These are phyloP conservation scores for Muscidifurax raptorellus DNA, from an alignment of 1,140 invertebrate species.

Conservation along the genomic window DNA sequence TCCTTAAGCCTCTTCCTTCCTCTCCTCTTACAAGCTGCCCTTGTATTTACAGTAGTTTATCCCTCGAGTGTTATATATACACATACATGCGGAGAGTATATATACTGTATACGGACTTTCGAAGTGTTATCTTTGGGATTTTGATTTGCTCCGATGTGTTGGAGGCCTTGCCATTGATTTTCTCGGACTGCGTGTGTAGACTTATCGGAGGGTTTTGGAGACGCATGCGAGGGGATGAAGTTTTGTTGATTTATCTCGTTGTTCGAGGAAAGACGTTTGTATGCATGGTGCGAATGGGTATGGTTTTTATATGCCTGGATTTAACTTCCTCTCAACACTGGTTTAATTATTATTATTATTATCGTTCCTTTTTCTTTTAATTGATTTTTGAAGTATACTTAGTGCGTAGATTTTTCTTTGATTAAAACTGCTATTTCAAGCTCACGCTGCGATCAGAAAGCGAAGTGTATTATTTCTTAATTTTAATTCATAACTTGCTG, in stretches of 20 bases:
- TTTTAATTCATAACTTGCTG: too few species aligned
- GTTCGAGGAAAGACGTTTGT: too few species aligned
- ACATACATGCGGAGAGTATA: neutral
- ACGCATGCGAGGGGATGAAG: neutral
- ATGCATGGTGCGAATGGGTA: too few species aligned
- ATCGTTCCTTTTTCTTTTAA: too few species aligned
- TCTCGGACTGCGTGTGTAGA: neutral
- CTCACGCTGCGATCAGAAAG: too few species aligned
- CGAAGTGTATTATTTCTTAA: too few species aligned
- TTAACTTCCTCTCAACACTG: too few species aligned
- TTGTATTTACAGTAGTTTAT: slow-evolving; percentile 46
- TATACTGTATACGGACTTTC: neutral
- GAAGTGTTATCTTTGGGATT: slow-evolving; percentile 8
- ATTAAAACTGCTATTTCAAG: too few species aligned
- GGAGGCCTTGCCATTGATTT: neutral
- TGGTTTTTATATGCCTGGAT: too few species aligned
- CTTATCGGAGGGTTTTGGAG: neutral
- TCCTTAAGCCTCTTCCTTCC: slow-evolving; percentile 6
- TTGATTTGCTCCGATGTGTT: slow-evolving; percentile 23
- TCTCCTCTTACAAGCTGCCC: slow-evolving; percentile 2
- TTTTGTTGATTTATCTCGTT: neutral
- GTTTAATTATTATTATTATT: too few species aligned
- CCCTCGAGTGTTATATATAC: neutral
- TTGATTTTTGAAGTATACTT: too few species aligned
- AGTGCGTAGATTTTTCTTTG: too few species aligned